Percentiles rank a stretch among this genome's conserved stretches.
These are phyloP conservation scores for Nomada hirtipes DNA, from an alignment of 2,888 invertebrate genomes.

Conservation along the genomic window DNA sequence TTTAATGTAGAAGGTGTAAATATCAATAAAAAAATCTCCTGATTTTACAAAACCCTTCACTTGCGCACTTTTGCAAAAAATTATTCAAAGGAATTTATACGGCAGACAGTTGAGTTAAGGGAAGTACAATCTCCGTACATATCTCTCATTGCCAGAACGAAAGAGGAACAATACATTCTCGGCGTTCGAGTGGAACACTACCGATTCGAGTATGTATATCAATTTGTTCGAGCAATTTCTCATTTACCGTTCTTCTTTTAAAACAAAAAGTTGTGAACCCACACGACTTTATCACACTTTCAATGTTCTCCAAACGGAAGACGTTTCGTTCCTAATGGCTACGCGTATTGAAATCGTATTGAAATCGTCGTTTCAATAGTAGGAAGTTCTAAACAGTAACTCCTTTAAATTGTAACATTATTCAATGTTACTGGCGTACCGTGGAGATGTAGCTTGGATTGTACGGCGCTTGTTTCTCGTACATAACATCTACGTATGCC, in stretches of 20 bases:
- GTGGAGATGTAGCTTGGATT: constrained; percentile 73
- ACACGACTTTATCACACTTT: neutral
- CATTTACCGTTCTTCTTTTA: neutral
- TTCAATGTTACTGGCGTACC: neutral
- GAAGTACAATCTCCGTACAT: neutral
- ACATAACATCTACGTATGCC: constrained; percentile 70
- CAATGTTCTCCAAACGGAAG: neutral
- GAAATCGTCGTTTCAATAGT: neutral
- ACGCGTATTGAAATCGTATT: neutral
- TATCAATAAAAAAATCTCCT: neutral
- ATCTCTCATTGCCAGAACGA: neutral
- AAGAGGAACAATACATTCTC: neutral
- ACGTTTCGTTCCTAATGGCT: neutral
- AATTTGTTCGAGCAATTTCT: neutral
- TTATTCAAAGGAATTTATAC: neutral
- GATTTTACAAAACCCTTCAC: neutral
- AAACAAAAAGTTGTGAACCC: neutral
- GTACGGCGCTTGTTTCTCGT: constrained; percentile 78
- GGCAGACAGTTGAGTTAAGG: neutral
- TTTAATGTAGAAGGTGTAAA: neutral
- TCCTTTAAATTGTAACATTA: neutral
- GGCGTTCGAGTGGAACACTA: neutral
- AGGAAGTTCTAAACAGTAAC: neutral
- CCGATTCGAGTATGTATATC: neutral
- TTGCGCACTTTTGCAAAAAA: neutral